These are phyloP conservation scores for Zophobas morio DNA, from an alignment of 1,140 invertebrate genomes.

Conservation along the genomic window DNA sequence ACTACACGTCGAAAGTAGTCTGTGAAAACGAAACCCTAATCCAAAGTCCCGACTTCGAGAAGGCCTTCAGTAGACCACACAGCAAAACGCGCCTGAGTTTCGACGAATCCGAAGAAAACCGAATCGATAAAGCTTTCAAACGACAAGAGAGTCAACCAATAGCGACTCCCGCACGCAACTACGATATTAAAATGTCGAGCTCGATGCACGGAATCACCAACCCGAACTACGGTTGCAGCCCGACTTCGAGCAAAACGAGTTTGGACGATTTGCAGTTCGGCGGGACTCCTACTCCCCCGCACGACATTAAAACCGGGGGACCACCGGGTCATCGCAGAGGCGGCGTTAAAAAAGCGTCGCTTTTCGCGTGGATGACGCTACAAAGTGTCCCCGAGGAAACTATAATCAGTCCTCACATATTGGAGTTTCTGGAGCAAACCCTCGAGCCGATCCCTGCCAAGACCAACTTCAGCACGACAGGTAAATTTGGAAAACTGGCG, in stretches of 20 bases:
- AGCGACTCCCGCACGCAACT: slow-evolving; percentile 50
- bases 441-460: slow-evolving; percentile 92
- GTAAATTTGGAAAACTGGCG: slow-evolving; percentile 33
- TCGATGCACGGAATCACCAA: slow-evolving; percentile 66
- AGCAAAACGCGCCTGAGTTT: slow-evolving; percentile 39
- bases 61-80: slow-evolving; percentile 53
- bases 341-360: slow-evolving; percentile 89
- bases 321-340: slow-evolving; percentile 68
- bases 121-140: slow-evolving; percentile 66
- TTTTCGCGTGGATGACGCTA: slow-evolving; percentile 96
- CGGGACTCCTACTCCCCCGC: slow-evolving; percentile 52
- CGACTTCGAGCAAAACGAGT: slow-evolving; percentile 50
- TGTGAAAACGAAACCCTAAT: slow-evolving; percentile 31
- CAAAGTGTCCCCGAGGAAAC: slow-evolving; percentile 97
- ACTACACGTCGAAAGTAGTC: slow-evolving; percentile 86
- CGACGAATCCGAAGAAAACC: slow-evolving; percentile 61
- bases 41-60: slow-evolving; percentile 56
- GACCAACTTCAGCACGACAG: slow-evolving; percentile 63
- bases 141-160: slow-evolving; percentile 59
- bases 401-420: slow-evolving; percentile 93
- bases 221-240: slow-evolving; percentile 61
- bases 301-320: slow-evolving; percentile 18
- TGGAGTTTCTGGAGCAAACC: slow-evolving; percentile 95
- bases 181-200: slow-evolving; percentile 59
- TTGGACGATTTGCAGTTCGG: slow-evolving; percentile 61